Conservation (phyloP, 2,797 vertebrate species). For the Acestrorhynchus altus region DNA sequence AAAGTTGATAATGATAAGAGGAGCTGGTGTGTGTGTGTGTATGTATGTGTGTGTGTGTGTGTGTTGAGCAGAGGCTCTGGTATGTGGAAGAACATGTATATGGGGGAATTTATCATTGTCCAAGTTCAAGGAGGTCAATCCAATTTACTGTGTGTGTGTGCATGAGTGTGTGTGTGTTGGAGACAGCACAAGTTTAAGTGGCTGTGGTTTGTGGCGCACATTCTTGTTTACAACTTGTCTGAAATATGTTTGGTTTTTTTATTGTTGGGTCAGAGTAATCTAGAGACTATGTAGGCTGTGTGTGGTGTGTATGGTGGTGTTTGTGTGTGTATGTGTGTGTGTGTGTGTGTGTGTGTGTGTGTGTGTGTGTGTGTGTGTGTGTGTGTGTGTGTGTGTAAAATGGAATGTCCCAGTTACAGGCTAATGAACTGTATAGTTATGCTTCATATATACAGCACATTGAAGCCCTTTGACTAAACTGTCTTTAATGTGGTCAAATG, state of each 20-base stretch:
- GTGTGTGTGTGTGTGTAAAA: neutral
- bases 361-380: neutral
- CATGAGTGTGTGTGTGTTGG: constrained; percentile 24
- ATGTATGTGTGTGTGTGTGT: constrained; percentile 36
- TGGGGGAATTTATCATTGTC: constrained; percentile 11
- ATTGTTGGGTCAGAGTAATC: neutral
- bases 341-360: constrained; percentile 1
- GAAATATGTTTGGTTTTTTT: constrained; percentile 20
- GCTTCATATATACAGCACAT: neutral
- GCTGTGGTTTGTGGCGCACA: constrained; percentile 35
- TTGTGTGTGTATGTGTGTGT: constrained; percentile 1
- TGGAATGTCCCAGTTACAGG: neutral
- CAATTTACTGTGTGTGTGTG: constrained; percentile 7
- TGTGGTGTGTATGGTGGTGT: neutral
- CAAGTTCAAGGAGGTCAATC: neutral
- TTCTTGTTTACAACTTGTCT: constrained; percentile 21
- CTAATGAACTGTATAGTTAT: neutral
- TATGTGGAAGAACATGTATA: neutral
- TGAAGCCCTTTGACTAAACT: neutral
- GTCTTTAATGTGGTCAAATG: neutral
- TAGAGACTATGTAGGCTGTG: neutral
- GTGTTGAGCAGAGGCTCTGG: neutral
- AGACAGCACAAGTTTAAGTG: constrained; percentile 9
- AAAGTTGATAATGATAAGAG: neutral
- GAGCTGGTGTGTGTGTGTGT: neutral